Evolutionary conservation across 2,888 invertebrate species (phyloP).

Genomic region (Dusona sp.): DNA sequence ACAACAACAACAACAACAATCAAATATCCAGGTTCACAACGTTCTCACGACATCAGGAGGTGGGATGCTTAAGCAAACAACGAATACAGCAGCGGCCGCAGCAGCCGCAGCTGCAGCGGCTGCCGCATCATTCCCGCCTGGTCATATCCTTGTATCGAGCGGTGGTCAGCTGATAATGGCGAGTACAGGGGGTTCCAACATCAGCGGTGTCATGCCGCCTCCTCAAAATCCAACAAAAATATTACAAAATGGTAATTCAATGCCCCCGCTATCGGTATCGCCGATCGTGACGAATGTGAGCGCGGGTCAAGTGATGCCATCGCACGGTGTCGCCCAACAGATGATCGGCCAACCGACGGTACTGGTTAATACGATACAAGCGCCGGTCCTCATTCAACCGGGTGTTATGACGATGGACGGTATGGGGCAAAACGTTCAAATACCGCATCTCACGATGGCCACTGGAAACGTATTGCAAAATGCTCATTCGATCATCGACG

Average conservation of each 20-base stretch:
- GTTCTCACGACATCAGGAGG: slow-evolving; percentile 79
- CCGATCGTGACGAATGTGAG: slow-evolving; percentile 89
- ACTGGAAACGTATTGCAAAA: slow-evolving; percentile 88
- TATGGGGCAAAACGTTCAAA: slow-evolving; percentile 89
- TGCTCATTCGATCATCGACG: slow-evolving; percentile 85
- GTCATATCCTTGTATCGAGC: slow-evolving; percentile 91
- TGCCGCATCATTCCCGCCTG: slow-evolving; percentile 85
- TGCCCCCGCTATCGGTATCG: slow-evolving; percentile 88
- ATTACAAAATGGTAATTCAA: slow-evolving; percentile 84
- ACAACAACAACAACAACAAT: slow-evolving; percentile 80
- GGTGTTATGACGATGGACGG: slow-evolving; percentile 92
- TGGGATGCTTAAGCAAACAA: slow-evolving; percentile 85
- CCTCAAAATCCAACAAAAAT: slow-evolving; percentile 83
- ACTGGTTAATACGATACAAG: slow-evolving; percentile 91
- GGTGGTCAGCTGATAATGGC: slow-evolving; percentile 91
- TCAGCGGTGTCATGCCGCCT: slow-evolving; percentile 88
- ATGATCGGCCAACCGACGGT: slow-evolving; percentile 92
- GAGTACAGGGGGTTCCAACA: slow-evolving; percentile 85
- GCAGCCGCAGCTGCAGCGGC: slow-evolving; percentile 55
- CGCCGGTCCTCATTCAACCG: slow-evolving; percentile 92
- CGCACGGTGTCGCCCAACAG: slow-evolving; percentile 88
- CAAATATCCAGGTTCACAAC: slow-evolving; percentile 81
- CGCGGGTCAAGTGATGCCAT: slow-evolving; percentile 88
- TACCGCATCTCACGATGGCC: slow-evolving; percentile 88
- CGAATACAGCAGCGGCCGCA: slow-evolving; percentile 78